Percentiles rank a stretch among this genome's conserved stretches.
These are phyloP conservation scores for Branchipolynoe longqiensis DNA, from an alignment of 2,888 invertebrate genomes.

Conservation along the genomic window DNA sequence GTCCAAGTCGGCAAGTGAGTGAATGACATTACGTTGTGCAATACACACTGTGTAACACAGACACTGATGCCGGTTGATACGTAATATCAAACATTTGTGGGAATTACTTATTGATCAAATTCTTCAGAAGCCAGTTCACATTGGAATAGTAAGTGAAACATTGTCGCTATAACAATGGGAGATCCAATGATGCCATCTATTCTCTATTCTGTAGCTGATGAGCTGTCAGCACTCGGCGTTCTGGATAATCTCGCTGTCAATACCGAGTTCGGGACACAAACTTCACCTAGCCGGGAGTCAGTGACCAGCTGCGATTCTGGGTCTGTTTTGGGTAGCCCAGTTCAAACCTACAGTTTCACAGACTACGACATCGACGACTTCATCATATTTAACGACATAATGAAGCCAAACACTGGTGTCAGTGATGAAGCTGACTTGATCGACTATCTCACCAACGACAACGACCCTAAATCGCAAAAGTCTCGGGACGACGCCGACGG, in stretches of 20 bases:
- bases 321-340: conserved; percentile 15
- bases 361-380: too few species aligned
- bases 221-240: not conserved
- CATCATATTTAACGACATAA: not conserved
- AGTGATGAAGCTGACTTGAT: not conserved
- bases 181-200: conserved; percentile 32
- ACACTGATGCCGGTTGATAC: too few species aligned
- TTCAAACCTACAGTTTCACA: too few species aligned
- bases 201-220: conserved; percentile 34
- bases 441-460: not conserved
- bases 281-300: conserved; percentile 17
- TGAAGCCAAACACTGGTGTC: not conserved
- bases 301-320: conserved; percentile 21
- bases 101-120: too few species aligned
- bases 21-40: too few species aligned
- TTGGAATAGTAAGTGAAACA: too few species aligned
- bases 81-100: too few species aligned
- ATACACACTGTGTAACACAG: too few species aligned
- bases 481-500: not conserved
- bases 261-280: not conserved
- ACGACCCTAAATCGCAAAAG: not conserved
- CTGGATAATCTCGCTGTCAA: conserved; percentile 3
- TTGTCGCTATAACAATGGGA: conserved; percentile 1
- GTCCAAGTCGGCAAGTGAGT: too few species aligned
- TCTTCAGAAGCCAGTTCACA: too few species aligned